Conservation (phyloP, 1,140 invertebrate species). For the Ceratitis capitata region DNA sequence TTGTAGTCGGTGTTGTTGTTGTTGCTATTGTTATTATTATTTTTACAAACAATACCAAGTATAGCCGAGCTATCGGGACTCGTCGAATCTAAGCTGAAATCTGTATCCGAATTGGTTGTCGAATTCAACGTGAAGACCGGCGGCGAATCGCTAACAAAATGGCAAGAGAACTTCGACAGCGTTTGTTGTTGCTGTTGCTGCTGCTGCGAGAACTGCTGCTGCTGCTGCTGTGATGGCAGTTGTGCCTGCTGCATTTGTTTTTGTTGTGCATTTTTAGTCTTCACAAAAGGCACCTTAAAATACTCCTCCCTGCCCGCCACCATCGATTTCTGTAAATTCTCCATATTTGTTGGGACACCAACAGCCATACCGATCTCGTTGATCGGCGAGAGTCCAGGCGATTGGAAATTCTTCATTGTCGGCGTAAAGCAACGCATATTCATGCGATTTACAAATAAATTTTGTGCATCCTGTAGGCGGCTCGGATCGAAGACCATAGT, state of each 20-base stretch:
- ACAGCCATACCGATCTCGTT: not conserved
- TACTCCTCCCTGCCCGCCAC: not conserved
- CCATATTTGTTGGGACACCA: not conserved
- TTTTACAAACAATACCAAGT: not conserved
- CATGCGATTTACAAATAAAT: not conserved
- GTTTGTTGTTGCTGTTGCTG: not conserved
- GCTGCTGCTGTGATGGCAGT: not conserved
- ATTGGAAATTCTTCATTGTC: not conserved
- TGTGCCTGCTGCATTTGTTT: not conserved
- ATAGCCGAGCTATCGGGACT: not conserved
- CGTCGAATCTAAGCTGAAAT: not conserved
- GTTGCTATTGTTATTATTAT: not conserved
- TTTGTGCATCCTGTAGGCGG: not conserved
- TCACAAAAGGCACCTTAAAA: not conserved
- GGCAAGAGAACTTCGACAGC: not conserved
- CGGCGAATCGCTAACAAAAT: conserved; percentile 13
- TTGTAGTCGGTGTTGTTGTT: too few species aligned
- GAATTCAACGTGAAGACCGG: conserved; percentile 2
- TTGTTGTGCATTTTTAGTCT: not conserved
- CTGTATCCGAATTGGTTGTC: not conserved
- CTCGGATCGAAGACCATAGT: conserved; percentile 7
- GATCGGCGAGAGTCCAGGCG: not conserved
- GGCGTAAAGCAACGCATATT: not conserved
- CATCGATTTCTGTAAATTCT: not conserved
- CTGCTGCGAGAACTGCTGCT: not conserved